Percentiles rank a stretch among this genome's conserved stretches.
Evolutionary conservation across 2,888 invertebrate species (phyloP).

Genomic region (Zhuqinia jingwanae): DNA sequence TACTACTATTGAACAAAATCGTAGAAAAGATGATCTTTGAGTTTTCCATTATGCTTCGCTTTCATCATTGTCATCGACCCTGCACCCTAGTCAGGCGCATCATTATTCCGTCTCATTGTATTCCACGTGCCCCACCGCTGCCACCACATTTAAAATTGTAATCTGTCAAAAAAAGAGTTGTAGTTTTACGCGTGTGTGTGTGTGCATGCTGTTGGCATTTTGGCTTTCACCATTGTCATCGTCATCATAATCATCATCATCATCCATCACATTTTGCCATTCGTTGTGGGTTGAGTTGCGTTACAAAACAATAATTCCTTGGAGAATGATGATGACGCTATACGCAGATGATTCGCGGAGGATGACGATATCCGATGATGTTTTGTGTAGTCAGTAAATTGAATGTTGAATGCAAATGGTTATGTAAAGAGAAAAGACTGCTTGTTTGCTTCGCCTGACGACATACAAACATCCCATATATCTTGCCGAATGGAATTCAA

Average conservation of each 20-base stretch:
- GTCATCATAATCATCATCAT: neutral
- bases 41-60: neutral
- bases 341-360: too few relatives aligned
- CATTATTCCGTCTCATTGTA: neutral
- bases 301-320: neutral
- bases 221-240: slow-evolving; percentile 19
- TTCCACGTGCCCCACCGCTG: neutral
- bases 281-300: neutral
- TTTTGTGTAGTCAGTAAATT: too few relatives aligned
- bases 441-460: neutral
- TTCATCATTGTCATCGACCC: neutral
- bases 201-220: slow-evolving; percentile 5
- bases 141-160: neutral
- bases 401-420: neutral
- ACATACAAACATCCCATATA: neutral
- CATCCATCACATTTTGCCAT: slow-evolving; percentile 21
- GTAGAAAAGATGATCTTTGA: neutral
- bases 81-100: neutral
- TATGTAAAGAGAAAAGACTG: too few relatives aligned
- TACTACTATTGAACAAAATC: too few relatives aligned
- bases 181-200: too few relatives aligned
- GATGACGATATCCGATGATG: neutral
- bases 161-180: neutral
- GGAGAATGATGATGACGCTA: neutral
- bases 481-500: neutral